Base-by-base conservation (phyloP, 2,888 invertebrate species). In the Carabus problematicus region DNA sequence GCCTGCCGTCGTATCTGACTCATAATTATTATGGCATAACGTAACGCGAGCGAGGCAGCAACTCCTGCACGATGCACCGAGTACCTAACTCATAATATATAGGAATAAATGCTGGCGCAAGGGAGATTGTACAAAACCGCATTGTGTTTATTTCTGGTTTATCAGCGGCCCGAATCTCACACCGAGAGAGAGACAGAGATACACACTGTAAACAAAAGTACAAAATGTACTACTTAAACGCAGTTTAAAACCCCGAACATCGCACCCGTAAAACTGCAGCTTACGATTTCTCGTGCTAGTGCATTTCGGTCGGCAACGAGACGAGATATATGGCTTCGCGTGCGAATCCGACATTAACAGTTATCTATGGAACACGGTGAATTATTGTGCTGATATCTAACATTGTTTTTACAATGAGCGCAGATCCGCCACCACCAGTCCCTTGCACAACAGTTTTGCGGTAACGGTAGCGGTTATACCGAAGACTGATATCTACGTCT, bases 351-450 rank as follows among this genome's bases (percentile, higher is more conserved):
- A 66, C 66, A 66, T 66, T 66, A 66, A 66, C 66, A 66, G 66
- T 66, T 66, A 66, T 66, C 66, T 66, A 66, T 66, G 66, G 66
- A 49, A 66, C 66, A 47, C 52, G 66, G 66, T 66, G 66, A 66
- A 66, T 66, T 66, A 66, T 66, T 66, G 66, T 66, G 49, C 49
- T 59, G 66, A 66, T 66, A 66, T 66, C 66, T 66, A 66, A 66
- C 66, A 66, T 59, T 66, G 66, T 66, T 66, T 66, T 66, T 66
- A 66, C 66, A 66, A 59, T 66, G 66, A 66, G 59, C 49, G 59
- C 49, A 49, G 39, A 59, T 14, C 18, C 43, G 54, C 43, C 55
- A 39, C 12, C 14, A 16, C 43, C 8, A 19, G 56, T 39, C 9
- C 40, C n/a, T 11, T 29, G 9, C 14, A 45, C 64, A 16, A 54